phyloP scores from a whole-genome alignment of 2,888 invertebrate species.

The Empis livida region DNA sequence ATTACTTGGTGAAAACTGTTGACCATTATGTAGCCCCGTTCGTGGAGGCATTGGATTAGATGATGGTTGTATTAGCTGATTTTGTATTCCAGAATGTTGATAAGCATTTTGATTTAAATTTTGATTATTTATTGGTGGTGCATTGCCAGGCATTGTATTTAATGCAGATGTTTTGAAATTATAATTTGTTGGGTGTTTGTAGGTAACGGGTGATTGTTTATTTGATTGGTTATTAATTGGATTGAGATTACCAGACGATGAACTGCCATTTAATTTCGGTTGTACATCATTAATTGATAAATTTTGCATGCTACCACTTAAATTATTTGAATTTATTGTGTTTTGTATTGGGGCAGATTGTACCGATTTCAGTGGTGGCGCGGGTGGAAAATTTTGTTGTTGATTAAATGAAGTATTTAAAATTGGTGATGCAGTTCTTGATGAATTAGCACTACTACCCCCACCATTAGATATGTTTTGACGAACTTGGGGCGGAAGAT shows the following conservation, averaged over 20 bases:
- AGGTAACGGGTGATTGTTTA: not conserved
- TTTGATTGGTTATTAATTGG: not conserved
- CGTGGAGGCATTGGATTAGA: constrained; percentile 11
- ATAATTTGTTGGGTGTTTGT: not conserved
- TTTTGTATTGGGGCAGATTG: constrained; percentile 11
- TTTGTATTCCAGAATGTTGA: constrained; percentile 8
- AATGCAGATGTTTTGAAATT: constrained; percentile 19
- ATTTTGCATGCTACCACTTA: constrained; percentile 17
- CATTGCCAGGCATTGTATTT: constrained; percentile 13
- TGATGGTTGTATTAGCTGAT: constrained; percentile 6
- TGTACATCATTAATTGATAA: constrained; percentile 8
- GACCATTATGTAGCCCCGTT: not conserved
- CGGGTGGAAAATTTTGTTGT: not conserved
- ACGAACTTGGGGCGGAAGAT: not conserved
- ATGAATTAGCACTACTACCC: constrained; percentile 27
- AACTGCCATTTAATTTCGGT: not conserved
- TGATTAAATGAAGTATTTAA: constrained; percentile 15
- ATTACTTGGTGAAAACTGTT: too few relatives aligned
- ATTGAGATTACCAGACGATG: not conserved
- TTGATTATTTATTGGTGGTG: constrained; percentile 6
- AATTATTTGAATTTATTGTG: constrained; percentile 4
- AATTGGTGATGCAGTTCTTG: constrained; percentile 31
- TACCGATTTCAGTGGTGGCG: not conserved
- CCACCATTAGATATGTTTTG: constrained; percentile 7
- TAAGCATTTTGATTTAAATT: constrained; percentile 1